These are phyloP conservation scores for Nematostella vectensis DNA, from an alignment of 92 coral and sea anemone species.

Conservation along the genomic window DNA sequence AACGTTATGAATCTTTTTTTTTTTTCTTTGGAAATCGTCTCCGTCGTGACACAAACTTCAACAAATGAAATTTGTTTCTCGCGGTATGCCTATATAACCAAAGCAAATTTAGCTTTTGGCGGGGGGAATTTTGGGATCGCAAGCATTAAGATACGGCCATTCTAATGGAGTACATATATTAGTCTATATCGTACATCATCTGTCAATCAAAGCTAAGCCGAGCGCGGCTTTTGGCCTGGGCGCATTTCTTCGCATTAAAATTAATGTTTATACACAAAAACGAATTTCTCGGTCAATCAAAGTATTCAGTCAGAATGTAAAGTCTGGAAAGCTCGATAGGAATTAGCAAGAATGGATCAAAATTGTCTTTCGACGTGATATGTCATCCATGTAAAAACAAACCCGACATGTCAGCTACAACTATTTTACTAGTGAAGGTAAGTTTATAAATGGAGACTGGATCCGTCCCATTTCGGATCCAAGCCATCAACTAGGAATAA, in stretches of 20 bases:
- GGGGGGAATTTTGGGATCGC: no score
- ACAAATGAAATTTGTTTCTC: not conserved
- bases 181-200: no score
- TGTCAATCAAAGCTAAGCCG: not conserved
- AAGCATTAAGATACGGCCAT: no score
- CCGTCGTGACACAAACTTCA: not conserved
- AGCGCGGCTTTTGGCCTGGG: not conserved
- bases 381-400: no score
- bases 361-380: no score
- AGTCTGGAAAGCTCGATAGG: no score
- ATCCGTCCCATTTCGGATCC: not conserved
- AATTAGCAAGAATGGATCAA: no score
- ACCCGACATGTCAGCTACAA: not conserved
- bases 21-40: no score
- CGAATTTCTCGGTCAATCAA: not conserved
- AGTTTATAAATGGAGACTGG: not conserved
- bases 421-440: not conserved
- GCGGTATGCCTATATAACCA: no score
- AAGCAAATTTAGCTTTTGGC: no score
- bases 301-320: not conserved
- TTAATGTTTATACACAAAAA: constrained; percentile 64
- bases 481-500: not conserved
- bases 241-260: constrained; percentile 47
- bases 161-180: no score
- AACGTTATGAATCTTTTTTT: no score